phyloP scores from a whole-genome alignment of 2,113 vertebrate species.

The Gobio gobio region DNA sequence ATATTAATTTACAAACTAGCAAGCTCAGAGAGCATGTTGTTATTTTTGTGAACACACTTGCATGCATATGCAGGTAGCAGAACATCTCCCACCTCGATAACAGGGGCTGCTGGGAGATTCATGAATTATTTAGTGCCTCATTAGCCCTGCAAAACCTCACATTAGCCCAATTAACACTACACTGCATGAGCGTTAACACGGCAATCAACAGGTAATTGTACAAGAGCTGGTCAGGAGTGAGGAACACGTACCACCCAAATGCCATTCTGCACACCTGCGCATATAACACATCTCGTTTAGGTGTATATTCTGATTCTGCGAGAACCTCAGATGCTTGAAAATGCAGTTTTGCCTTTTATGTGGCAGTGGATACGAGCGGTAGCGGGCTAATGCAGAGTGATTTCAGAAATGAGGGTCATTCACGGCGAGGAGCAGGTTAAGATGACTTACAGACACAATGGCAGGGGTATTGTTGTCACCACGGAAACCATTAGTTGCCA shows the following conservation, averaged over 20 bases:
- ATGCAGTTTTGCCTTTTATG: constrained; percentile 13
- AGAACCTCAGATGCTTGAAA: neutral
- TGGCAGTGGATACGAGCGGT: neutral
- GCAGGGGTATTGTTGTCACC: constrained; percentile 82
- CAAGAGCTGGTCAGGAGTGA: neutral
- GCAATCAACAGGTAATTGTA: constrained; percentile 41
- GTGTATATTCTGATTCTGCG: neutral
- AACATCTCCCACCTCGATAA: constrained; percentile 1
- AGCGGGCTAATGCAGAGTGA: neutral
- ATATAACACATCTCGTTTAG: neutral
- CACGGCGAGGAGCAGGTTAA: constrained; percentile 40
- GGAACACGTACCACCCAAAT: constrained; percentile 1
- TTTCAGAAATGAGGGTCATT: neutral
- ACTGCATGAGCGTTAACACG: neutral
- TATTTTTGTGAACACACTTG: no score
- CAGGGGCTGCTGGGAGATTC: constrained; percentile 12
- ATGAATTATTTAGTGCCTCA: constrained; percentile 46
- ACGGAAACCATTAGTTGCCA: constrained; percentile 92
- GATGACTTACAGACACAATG: constrained; percentile 72
- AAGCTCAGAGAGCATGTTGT: no score
- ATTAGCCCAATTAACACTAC: constrained; percentile 40
- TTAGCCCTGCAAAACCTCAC: constrained; percentile 24
- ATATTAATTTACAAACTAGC: no score
- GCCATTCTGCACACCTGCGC: neutral
- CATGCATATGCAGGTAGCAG: neutral